Evolutionary conservation across 2,113 vertebrate genomes (phyloP).

Genomic region (Vombatus ursinus): DNA sequence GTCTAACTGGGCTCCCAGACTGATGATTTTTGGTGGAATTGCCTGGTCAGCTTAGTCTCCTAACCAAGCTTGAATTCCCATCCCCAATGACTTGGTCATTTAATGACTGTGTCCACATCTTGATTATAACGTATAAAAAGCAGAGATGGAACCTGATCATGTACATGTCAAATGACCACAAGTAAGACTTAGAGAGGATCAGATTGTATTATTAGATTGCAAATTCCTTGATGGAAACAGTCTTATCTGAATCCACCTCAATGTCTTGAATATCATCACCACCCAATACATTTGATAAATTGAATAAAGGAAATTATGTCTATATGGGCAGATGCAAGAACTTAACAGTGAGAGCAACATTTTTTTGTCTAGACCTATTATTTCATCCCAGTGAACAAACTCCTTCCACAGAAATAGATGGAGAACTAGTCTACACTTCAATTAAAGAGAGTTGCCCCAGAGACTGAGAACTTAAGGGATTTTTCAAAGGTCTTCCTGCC

Average conservation of each 20-base stretch:
- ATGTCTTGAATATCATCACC: background rate
- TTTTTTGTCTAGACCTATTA: background rate
- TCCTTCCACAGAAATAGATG: background rate
- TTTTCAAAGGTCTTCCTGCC: background rate
- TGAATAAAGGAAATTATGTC: background rate
- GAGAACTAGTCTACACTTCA: background rate
- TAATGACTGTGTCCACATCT: background rate
- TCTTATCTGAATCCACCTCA: background rate
- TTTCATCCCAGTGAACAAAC: background rate
- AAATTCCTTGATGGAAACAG: background rate
- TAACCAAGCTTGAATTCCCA: background rate
- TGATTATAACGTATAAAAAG: slow-evolving; percentile 5
- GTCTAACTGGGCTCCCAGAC: background rate
- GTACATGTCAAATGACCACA: background rate
- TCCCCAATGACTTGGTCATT: background rate
- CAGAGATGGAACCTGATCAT: background rate
- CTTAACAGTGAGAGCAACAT: background rate
- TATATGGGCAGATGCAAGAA: background rate
- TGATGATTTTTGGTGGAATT: slow-evolving; percentile 17
- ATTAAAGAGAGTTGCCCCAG: background rate
- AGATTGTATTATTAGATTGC: background rate
- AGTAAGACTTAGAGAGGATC: background rate
- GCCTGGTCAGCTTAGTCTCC: slow-evolving; percentile 2
- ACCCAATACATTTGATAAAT: background rate
- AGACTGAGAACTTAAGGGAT: background rate